Evolutionary conservation across 2,797 vertebrate species (phyloP), one percentile per base, ranked within the genome.

Genomic region (Cuculus canorus): DNA sequence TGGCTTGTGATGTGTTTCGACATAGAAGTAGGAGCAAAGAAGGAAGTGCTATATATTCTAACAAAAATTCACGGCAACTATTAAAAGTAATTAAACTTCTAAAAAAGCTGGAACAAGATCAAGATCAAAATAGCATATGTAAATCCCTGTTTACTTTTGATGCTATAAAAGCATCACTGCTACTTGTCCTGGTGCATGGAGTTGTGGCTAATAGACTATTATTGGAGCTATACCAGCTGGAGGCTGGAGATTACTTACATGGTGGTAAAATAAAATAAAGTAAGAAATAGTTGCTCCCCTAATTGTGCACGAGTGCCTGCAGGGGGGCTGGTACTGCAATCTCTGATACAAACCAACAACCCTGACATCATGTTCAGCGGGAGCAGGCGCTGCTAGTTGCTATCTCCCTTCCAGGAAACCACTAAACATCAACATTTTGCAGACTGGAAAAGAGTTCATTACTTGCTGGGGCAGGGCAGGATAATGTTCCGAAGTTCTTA

Each of bases 141-240:
- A 93, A 92, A 95, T 84, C 63, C 71, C 70, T 82, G 39, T 82
- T 94, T 94, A 88, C 53, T 91, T 96, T 71, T 73, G 7, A 52
- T 82, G 56, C 61, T 85, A 18, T 78, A 90, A 86, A 88, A 86
- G 10, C 15, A 28, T 59, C 27, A 5, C n/a, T 76, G 68, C 78
- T 63, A 6, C 53, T 66, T 86, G 39, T 47, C 63, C 72, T 71
- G 17, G 45, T 60, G 21, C 25, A 37, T 19, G n/a, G 39, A 60
- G 30, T 22, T 48, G 64, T 85, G 33, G 47, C 65, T 91, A 86
- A 57, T 10, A 81, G 66, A 25, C 24, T 70, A 57, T 70, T 82
- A 37, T 22, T 33, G 45, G n/a, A 80, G 33, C n/a, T 41, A 13
- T 39, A 73, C 41, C n/a, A 24, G 5, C 19, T 64, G 81, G 59